A percentile compares a stretch with the other conserved stretches of the same genome.
Conservation (phyloP, 2,888 invertebrate genomes). For the Scaptomyza cyrtandrae region DNA sequence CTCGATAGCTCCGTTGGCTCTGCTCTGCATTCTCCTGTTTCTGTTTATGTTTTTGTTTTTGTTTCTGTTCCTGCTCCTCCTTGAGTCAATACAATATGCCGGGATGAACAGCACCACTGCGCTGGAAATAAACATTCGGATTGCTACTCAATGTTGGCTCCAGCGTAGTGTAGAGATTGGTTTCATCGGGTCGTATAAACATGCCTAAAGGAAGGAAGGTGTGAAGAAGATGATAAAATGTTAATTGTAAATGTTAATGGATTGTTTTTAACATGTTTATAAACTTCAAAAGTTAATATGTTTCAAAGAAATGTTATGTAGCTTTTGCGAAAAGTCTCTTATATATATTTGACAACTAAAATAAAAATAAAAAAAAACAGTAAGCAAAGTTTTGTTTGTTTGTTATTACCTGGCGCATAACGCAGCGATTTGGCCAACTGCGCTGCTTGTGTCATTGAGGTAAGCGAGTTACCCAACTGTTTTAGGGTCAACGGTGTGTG, state of each 20-base stretch:
- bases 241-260: too few species aligned
- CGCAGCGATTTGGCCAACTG: conserved; percentile 84
- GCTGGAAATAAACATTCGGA: conserved; percentile 95
- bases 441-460: conserved; percentile 83
- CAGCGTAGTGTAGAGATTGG: conserved; percentile 93
- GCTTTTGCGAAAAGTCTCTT: too few species aligned
- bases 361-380: too few species aligned
- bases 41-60: not conserved
- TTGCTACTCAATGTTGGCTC: conserved; percentile 94
- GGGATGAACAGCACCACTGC: conserved; percentile 92
- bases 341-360: too few species aligned
- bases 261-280: too few species aligned
- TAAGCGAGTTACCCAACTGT: conserved; percentile 81
- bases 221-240: not conserved
- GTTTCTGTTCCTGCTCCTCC: not conserved
- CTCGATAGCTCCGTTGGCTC: conserved; percentile 65
- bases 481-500: conserved; percentile 83
- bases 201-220: conserved; percentile 86
- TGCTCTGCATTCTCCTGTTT: not conserved
- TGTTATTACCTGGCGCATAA: conserved; percentile 84
- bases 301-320: too few species aligned
- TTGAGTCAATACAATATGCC: conserved; percentile 93
- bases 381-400: not conserved
- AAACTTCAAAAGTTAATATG: too few species aligned
- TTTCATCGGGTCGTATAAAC: conserved; percentile 92